Conservation (phyloP, 2,113 vertebrate genomes). For the Gadus chalcogrammus region DNA sequence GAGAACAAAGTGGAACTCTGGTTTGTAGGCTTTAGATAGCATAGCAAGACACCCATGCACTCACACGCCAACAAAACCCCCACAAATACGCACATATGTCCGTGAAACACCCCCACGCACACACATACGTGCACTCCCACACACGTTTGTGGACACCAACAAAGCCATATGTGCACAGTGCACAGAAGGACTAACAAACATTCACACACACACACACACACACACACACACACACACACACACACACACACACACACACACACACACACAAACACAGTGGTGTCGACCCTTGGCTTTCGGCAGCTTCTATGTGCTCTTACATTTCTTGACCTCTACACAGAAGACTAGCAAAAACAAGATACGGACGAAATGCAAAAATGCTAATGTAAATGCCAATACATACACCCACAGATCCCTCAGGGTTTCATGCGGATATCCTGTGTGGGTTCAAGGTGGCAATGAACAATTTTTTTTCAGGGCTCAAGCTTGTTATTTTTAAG, state of each 20-base stretch:
- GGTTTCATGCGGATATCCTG: too few relatives aligned
- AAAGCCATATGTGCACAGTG: not conserved
- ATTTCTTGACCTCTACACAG: too few relatives aligned
- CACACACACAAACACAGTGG: too few relatives aligned
- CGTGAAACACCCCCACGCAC: not conserved
- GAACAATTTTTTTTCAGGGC: too few relatives aligned
- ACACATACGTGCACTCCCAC: not conserved
- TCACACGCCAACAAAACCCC: not conserved
- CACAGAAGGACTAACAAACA: not conserved
- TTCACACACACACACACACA: not conserved
- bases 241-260: not conserved
- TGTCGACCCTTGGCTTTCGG: too few relatives aligned
- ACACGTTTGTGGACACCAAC: not conserved
- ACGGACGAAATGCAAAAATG: too few relatives aligned
- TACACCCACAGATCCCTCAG: too few relatives aligned
- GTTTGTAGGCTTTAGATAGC: not conserved
- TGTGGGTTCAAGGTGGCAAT: too few relatives aligned
- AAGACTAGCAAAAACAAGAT: too few relatives aligned
- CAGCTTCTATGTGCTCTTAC: too few relatives aligned
- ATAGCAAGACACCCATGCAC: not conserved
- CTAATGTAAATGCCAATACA: too few relatives aligned
- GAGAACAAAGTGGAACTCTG: constrained; percentile 3
- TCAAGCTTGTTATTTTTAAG: too few relatives aligned
- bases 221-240: not conserved
- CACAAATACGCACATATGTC: not conserved